Conservation (phyloP, 2,113 vertebrate species). For the Pedionomus torquatus region DNA sequence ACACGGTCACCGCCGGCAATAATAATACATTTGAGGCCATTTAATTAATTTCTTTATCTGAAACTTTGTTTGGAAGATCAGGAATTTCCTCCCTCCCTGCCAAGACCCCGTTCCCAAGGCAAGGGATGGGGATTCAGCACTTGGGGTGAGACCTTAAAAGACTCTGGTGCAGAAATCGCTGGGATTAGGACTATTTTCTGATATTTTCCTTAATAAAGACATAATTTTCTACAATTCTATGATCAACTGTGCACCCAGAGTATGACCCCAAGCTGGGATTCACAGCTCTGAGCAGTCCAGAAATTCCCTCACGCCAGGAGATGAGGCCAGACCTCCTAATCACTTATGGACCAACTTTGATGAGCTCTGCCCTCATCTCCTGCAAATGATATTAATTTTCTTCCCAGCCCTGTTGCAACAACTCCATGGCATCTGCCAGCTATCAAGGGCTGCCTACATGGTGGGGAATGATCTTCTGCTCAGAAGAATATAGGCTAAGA, state of each 20-base stretch:
- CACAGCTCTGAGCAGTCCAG: background rate
- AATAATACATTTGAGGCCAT: fast-evolving
- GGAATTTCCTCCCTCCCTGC: background rate
- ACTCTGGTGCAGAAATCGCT: background rate
- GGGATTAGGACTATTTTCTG: background rate
- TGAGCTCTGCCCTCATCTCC: background rate
- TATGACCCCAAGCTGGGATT: background rate
- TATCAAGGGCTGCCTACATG: fast-evolving
- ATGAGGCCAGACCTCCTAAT: background rate
- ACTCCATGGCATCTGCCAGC: fast-evolving
- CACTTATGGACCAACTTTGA: background rate
- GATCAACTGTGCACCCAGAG: fast-evolving
- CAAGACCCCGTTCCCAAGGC: background rate
- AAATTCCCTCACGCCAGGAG: background rate
- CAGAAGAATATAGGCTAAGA: background rate
- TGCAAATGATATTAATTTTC: background rate
- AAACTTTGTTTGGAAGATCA: background rate
- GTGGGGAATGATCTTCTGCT: background rate
- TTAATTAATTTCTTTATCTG: background rate
- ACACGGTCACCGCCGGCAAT: fast-evolving
- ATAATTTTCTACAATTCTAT: too few species aligned
- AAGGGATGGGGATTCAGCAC: background rate
- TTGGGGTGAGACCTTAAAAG: background rate
- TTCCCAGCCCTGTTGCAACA: background rate
- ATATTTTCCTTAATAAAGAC: background rate